Conservation (phyloP, 2,113 vertebrate genomes). For the Phrynosoma platyrhinos region DNA sequence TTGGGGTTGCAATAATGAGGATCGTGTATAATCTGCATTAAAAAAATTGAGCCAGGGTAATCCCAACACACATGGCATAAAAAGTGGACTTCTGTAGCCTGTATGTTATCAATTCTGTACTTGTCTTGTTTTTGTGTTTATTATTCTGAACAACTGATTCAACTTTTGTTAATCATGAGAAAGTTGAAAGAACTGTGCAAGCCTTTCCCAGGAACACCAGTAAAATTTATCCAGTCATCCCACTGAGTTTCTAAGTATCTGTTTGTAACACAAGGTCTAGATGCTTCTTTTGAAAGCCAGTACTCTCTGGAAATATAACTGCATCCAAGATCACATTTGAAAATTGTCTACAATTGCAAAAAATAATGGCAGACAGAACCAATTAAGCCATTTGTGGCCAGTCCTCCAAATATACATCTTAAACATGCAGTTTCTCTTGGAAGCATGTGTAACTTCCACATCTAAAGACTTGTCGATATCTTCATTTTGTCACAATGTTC, state of each 20-base stretch:
- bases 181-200: background rate
- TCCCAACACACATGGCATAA: background rate
- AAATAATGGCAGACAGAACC: background rate
- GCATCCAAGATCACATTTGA: background rate
- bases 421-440: constrained; percentile 28
- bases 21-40: background rate
- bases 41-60: background rate
- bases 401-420: constrained; percentile 36
- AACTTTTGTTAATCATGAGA: background rate
- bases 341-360: background rate
- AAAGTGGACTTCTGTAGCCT: background rate
- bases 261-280: background rate
- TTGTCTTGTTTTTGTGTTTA: background rate
- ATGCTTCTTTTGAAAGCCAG: background rate
- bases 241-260: background rate
- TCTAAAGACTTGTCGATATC: background rate
- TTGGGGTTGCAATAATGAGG: background rate
- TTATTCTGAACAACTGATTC: background rate
- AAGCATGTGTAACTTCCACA: background rate
- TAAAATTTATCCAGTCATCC: background rate
- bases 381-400: constrained; percentile 38
- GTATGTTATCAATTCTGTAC: background rate
- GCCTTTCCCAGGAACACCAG: background rate
- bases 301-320: background rate
- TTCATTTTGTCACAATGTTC: background rate